Conservation (phyloP, 2,888 invertebrate species). For the Nineta flava region DNA sequence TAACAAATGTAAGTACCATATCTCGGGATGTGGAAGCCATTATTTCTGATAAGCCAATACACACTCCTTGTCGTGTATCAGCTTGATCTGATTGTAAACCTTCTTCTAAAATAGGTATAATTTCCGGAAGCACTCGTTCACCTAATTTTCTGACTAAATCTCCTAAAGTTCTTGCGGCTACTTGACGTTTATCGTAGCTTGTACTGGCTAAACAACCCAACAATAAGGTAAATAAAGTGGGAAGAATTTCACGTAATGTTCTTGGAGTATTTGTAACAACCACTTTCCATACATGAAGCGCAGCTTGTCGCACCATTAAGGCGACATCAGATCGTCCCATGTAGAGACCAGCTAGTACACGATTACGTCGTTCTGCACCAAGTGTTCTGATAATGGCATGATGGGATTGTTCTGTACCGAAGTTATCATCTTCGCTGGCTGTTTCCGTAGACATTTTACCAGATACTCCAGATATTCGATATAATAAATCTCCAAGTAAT, state of each 20-base stretch:
- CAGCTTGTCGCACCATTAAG: slow-evolving; percentile 91
- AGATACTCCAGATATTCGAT: slow-evolving; percentile 91
- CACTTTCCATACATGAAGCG: slow-evolving; percentile 98
- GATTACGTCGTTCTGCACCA: slow-evolving; percentile 77
- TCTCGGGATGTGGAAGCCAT: slow-evolving; percentile 93
- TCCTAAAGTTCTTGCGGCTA: slow-evolving; percentile 90
- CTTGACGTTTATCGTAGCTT: slow-evolving; percentile 91
- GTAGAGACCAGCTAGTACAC: slow-evolving; percentile 86
- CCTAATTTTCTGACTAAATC: slow-evolving; percentile 95
- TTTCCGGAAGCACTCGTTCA: slow-evolving; percentile 92
- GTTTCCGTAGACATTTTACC: slow-evolving; percentile 99
- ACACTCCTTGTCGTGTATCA: slow-evolving; percentile 96
- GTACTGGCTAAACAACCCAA: slow-evolving; percentile 91
- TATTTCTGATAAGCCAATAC: slow-evolving; percentile 95
- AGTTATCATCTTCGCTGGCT: slow-evolving; percentile 96
- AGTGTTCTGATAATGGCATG: slow-evolving; percentile 77
- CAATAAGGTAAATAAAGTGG: slow-evolving; percentile 80
- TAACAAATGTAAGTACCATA: slow-evolving; percentile 80
- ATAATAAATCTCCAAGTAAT: slow-evolving; percentile 85
- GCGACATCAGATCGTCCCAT: slow-evolving; percentile 97
- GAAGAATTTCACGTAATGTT: slow-evolving; percentile 88
- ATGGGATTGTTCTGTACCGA: slow-evolving; percentile 93
- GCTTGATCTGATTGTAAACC: slow-evolving; percentile 82
- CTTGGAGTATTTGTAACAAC: slow-evolving; percentile 96
- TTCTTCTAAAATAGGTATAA: slow-evolving; percentile 90